A percentile compares a stretch with the other conserved stretches of the same genome.
These are phyloP conservation scores for Nannobrachium achirus DNA, from an alignment of 2,113 vertebrate species.

Conservation along the genomic window DNA sequence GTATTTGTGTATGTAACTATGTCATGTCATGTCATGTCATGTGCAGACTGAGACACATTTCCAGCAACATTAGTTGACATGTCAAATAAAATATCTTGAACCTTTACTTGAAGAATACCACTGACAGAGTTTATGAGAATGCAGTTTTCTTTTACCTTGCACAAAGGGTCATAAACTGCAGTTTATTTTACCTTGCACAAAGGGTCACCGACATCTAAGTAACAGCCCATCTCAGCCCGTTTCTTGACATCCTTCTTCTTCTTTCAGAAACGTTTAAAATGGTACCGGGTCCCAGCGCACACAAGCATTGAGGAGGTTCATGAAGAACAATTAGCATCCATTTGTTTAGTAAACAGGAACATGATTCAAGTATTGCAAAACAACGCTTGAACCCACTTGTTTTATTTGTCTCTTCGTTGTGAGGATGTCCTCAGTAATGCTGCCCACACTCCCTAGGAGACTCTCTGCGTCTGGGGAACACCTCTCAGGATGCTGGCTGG, in stretches of 20 bases:
- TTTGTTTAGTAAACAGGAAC: background rate
- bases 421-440: background rate
- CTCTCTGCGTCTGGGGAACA: conserved; percentile 56
- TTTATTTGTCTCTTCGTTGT: conserved; percentile 15
- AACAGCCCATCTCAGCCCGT: conserved; percentile 70
- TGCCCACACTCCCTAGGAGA: conserved; percentile 47
- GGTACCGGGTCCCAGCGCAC: conserved; percentile 46
- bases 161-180: conserved; percentile 67
- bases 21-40: too few relatives aligned
- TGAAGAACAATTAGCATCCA: background rate
- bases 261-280: conserved; percentile 45
- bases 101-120: too few relatives aligned
- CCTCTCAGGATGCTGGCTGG: conserved; percentile 11
- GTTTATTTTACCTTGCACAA: conserved; percentile 72
- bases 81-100: too few relatives aligned
- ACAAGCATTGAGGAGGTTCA: conserved; percentile 29
- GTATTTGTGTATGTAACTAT: background rate
- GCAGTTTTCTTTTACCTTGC: conserved; percentile 74
- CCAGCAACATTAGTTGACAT: too few relatives aligned
- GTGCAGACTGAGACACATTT: too few relatives aligned
- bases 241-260: conserved; percentile 55
- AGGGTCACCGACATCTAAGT: conserved; percentile 79
- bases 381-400: background rate
- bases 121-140: too few relatives aligned
- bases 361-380: background rate